Evolutionary conservation across 1,140 invertebrate genomes (phyloP).

Genomic region (Hylaeus anthracinus): DNA sequence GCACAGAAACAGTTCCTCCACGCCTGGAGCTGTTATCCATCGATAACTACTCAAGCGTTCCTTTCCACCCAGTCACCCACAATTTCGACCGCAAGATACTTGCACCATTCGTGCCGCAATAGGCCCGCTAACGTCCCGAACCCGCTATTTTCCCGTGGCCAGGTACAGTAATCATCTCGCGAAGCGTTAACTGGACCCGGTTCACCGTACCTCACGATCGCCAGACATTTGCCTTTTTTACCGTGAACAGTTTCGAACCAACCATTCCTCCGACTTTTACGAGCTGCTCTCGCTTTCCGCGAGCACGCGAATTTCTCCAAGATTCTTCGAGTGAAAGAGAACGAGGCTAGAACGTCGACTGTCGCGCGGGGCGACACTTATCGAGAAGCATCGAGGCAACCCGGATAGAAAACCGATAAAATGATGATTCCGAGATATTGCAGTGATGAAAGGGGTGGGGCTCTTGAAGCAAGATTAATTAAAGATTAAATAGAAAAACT

Average conservation of each 20-base stretch:
- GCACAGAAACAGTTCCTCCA: no score
- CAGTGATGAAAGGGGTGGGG: no score
- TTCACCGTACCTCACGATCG: not conserved
- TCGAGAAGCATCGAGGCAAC: no score
- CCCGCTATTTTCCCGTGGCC: not conserved
- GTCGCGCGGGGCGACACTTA: not conserved
- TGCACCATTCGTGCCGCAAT: no score
- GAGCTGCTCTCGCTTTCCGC: constrained; percentile 16
- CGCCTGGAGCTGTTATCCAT: no score
- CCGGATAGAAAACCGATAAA: no score
- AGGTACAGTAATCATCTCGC: not conserved
- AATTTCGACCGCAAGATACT: not conserved
- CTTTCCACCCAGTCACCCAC: not conserved
- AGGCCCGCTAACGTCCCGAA: not conserved
- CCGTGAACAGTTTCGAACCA: not conserved
- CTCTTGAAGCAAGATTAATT: no score
- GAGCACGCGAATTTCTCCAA: constrained; percentile 26
- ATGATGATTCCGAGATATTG: no score
- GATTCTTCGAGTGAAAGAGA: constrained; percentile 43
- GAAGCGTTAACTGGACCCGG: not conserved
- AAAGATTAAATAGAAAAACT: no score
- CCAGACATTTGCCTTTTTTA: not conserved
- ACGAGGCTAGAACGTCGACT: constrained; percentile 18
- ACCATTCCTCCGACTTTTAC: not conserved
- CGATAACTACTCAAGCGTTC: not conserved